Percentiles rank a stretch among this genome's conserved stretches.
Conservation (phyloP, 2,888 invertebrate genomes). For the Rhagonycha fulva region DNA sequence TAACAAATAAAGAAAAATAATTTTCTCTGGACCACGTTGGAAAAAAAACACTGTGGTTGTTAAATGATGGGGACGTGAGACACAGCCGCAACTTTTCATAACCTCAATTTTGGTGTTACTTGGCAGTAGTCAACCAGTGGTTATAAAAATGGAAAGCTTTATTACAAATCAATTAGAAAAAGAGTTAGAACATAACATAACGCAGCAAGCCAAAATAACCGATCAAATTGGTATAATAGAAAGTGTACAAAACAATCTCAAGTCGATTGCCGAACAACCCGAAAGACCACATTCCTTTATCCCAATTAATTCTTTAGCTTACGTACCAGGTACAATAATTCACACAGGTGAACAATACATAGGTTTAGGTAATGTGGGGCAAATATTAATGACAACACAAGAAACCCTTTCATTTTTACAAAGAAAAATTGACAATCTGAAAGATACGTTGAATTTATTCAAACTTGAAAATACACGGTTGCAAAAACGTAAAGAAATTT, state of each 20-base stretch:
- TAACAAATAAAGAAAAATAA: too few relatives aligned
- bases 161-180: not conserved
- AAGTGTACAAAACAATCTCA: constrained; percentile 1
- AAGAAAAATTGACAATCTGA: constrained; percentile 7
- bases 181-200: constrained; percentile 9
- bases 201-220: constrained; percentile 2
- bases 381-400: constrained; percentile 15
- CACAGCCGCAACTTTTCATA: not conserved
- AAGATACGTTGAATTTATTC: not conserved
- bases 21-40: too few relatives aligned
- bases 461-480: constrained; percentile 5
- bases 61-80: not conserved
- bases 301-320: constrained; percentile 17
- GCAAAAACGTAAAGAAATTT: constrained; percentile 4
- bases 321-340: constrained; percentile 16
- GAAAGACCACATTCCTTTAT: constrained; percentile 24
- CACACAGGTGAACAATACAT: constrained; percentile 22
- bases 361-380: constrained; percentile 8
- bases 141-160: constrained; percentile 1
- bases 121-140: not conserved
- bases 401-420: constrained; percentile 13
- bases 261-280: constrained; percentile 9
- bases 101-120: not conserved
- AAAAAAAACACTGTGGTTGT: too few relatives aligned
- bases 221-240: constrained; percentile 10